Base-by-base conservation (phyloP, 2,113 vertebrate species). In the Dolichallabes microphthalmus region DNA sequence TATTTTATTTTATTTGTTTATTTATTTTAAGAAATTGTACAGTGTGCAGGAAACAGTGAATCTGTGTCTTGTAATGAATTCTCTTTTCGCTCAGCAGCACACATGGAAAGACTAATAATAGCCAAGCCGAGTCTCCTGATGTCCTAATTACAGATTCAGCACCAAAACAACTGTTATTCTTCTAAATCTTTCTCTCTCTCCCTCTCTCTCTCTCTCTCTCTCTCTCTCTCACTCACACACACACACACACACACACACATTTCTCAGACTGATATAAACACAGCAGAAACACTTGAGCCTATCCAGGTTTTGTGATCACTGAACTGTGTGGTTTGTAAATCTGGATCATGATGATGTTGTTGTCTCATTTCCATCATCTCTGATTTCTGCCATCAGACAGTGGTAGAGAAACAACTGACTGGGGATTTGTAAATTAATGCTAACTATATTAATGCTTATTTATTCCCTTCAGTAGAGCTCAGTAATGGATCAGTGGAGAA, bases 61-160 rank as follows among this genome's bases (percentile, higher is more conserved):
- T 73, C 7, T 71, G 68, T 68, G 30, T 27, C 7, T 9, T 60
- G 22, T 78, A 12, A 11, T 58, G 4, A 4, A 1, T n/a, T 22
- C 60, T 61, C 39, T 63, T 15, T 39, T 53, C 4, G 55, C 64
- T 22, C 4, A 50, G 79, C 53, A 5, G 39, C 60, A 32, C 25
- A 66, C 27, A 32, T 12, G 14, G 63, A 60, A 86, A 32, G 60
- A 73, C 80, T 89, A 89, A 85, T 87, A 86, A 89, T 85, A 89
- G 75, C 39, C 14, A 14, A 71, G 66, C 32, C 19, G 4, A 77
- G 30, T 53, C 64, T 66, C 19, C 66, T 88, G 57, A 83, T 78
- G 55, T 82, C 78, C 85, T 88, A 80, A 88, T 89, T 73, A 88
- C 66, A 89, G 39, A 86, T 45, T 58, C 60, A 63, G 32, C 25